Evolutionary conservation across 2,797 vertebrate genomes (phyloP), one percentile per base, ranked within the genome.

Genomic region (Melanotaenia pygmaea): DNA sequence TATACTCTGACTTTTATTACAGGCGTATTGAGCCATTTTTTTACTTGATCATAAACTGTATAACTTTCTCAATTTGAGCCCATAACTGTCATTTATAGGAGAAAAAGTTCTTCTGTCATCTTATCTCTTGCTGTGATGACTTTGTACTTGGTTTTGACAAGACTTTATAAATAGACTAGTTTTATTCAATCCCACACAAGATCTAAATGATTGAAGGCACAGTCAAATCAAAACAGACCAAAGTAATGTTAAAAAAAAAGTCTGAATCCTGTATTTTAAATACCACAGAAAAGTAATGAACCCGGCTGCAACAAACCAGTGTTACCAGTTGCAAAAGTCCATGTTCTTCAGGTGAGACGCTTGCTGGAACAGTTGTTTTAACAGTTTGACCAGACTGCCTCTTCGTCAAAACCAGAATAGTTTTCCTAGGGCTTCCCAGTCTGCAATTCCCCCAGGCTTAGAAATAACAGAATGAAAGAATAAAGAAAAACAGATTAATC

Each of bases 101-200:
- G 26, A 59, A 40, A 37, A 22, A 61, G 12, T 40, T 18, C 6
- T 8, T 34, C 6, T 22, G 13, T 12, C 22, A 40, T 8, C 56
- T 43, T 45, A 24, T 18, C 56, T 20, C 9, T 14, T 20, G 11
- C 1, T 40, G 4, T 58, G 35, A 45, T 57, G 0, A 40, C n/a
- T 34, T 53, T 59, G 3, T 59, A 43, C 51, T 9, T 64, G 14
- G 14, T 26, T 79, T 58, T 38, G 57, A 74, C 10, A 53, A n/a
- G 18, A 67, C 18, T 37, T 20, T 28, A 57, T 13, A 56, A 30
- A 57, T 28, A 32, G 26, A 30, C 28, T 57, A 4, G 6, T 18
- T 56, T 7, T 30, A 28, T 56, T 26, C 1, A 57, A 14, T 8
- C 28, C 51, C 24, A 54, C 4, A 54, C 14, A 26, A 53, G 4